A percentile compares a stretch with the other conserved stretches of the same genome.
These are phyloP conservation scores for Cerceris ruficornis DNA, from an alignment of 2,888 invertebrate genomes.

Conservation along the genomic window DNA sequence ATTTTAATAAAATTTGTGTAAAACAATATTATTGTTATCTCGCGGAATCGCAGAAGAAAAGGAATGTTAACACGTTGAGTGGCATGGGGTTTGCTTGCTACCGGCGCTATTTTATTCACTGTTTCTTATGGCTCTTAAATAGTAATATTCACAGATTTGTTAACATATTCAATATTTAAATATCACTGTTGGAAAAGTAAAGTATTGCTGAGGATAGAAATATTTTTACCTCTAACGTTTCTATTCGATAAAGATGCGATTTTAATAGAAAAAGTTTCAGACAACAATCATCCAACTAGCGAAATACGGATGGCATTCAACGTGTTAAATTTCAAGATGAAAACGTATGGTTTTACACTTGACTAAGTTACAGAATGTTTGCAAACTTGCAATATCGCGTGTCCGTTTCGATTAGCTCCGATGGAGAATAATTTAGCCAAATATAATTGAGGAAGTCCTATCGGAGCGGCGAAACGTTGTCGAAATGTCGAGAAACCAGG, in stretches of 20 bases:
- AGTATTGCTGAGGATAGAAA: too few relatives aligned
- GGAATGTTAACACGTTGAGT: too few relatives aligned
- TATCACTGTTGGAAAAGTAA: too few relatives aligned
- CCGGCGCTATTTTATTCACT: too few relatives aligned
- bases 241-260: neutral
- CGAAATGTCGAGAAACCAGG: constrained; percentile 46
- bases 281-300: too few relatives aligned
- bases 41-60: too few relatives aligned
- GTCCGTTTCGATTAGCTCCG: constrained; percentile 4
- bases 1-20: too few relatives aligned
- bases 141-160: too few relatives aligned
- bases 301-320: neutral
- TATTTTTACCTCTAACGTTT: neutral
- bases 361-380: neutral
- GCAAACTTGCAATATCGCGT: neutral
- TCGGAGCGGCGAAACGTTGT: constrained; percentile 26
- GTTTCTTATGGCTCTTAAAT: too few relatives aligned
- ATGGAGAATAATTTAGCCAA: constrained; percentile 19
- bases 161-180: too few relatives aligned
- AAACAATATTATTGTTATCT: too few relatives aligned
- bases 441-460: constrained; percentile 57
- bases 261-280: neutral
- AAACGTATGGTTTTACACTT: neutral
- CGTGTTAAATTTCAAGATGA: neutral
- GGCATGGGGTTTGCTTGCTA: too few relatives aligned